A percentile compares a stretch with the other conserved stretches of the same genome.
Evolutionary conservation across 2,113 vertebrate species (phyloP).

Genomic region (Setophaga kirtlandii): DNA sequence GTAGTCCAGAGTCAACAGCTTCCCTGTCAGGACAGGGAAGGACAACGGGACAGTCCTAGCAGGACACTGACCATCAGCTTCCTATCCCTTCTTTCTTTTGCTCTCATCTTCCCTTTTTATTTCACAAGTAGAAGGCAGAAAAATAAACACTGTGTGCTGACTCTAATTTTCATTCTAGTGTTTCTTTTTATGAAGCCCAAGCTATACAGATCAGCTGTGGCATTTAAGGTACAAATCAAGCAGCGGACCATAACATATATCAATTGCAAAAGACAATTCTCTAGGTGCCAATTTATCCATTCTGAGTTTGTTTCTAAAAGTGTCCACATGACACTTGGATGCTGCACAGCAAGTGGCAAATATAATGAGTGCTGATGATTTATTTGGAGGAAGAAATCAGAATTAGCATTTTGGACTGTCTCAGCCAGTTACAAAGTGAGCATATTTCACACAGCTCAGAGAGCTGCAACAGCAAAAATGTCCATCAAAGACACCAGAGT

Average conservation of each 20-base stretch:
- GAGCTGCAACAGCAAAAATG: not conserved
- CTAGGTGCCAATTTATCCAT: constrained; percentile 10
- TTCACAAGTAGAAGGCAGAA: not conserved
- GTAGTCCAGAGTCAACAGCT: not conserved
- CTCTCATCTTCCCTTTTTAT: not conserved
- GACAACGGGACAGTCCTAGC: not conserved
- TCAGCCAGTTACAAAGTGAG: not conserved
- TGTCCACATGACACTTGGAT: not conserved
- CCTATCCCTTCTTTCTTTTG: not conserved
- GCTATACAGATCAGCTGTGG: not conserved
- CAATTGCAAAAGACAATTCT: constrained; percentile 16
- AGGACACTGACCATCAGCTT: not conserved
- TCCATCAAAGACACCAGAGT: not conserved
- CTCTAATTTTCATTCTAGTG: not conserved
- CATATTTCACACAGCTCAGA: not conserved
- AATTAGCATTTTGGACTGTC: constrained; percentile 38
- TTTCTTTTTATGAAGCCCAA: not conserved
- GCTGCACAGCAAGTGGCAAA: not conserved
- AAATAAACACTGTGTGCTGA: not conserved
- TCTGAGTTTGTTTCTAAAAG: not conserved
- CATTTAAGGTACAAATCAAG: constrained; percentile 38
- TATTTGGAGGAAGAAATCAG: constrained; percentile 20
- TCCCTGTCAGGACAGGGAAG: not conserved
- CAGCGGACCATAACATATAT: not conserved
- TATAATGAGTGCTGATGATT: constrained; percentile 30